These are phyloP conservation scores for Patiria miniata DNA, from an alignment of 35 echinoderm and acorn worm species.

Conservation along the genomic window DNA sequence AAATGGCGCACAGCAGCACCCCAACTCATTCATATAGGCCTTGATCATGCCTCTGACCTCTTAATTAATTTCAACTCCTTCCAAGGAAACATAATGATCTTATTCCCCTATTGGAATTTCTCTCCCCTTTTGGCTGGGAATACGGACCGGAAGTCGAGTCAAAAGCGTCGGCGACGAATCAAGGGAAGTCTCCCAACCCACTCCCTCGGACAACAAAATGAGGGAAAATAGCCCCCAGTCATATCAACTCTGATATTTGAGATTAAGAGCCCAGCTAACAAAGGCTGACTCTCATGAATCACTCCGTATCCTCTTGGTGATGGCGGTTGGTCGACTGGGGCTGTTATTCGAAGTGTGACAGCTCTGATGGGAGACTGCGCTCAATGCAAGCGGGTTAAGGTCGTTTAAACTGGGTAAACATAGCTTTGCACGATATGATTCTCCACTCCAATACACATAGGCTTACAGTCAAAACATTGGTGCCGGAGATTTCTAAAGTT, in stretches of 20 bases:
- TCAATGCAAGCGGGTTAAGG: too few species aligned
- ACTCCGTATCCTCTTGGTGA: not conserved
- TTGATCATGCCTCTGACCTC: not conserved
- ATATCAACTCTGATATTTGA: conserved; percentile 25
- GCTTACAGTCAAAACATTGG: too few species aligned
- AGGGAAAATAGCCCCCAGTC: not conserved
- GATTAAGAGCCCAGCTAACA: conserved; percentile 1
- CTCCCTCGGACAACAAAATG: not conserved
- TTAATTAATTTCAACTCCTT: conserved; percentile 1
- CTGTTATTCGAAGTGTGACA: too few species aligned
- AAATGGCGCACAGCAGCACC: not conserved
- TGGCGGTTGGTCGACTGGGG: not conserved
- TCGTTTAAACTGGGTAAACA: too few species aligned
- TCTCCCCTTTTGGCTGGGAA: not conserved
- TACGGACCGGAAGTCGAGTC: not conserved
- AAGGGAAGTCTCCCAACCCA: conserved; percentile 1
- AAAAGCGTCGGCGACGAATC: conserved; percentile 7
- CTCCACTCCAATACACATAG: too few species aligned
- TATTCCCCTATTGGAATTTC: not conserved
- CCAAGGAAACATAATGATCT: conserved; percentile 21
- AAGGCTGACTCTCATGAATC: not conserved
- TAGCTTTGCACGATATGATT: too few species aligned
- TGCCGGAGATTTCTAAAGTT: too few species aligned
- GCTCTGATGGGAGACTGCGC: too few species aligned
- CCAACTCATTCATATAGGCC: not conserved